A percentile compares a stretch with the other conserved stretches of the same genome.
Evolutionary conservation across 2,113 vertebrate genomes (phyloP).

Genomic region (Proteles cristata): DNA sequence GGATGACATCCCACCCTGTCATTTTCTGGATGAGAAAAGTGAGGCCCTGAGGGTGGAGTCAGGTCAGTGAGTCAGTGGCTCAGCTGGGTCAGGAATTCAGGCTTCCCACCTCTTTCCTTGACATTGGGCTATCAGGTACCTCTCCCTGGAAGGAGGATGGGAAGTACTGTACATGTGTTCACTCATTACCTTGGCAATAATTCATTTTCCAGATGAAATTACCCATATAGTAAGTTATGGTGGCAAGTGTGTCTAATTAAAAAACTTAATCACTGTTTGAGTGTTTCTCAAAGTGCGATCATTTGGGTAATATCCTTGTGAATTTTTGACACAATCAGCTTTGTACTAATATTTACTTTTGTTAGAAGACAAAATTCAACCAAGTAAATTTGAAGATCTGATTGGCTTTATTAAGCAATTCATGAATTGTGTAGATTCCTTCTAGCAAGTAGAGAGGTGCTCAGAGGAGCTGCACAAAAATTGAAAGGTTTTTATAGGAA

Average conservation of each 20-base stretch:
- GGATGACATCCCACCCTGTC: not conserved
- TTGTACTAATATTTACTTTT: not conserved
- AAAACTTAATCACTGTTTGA: not conserved
- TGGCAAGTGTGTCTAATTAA: not conserved
- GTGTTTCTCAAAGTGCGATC: not conserved
- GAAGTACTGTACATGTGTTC: not conserved
- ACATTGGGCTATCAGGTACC: not conserved
- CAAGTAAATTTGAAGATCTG: not conserved
- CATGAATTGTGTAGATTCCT: not conserved
- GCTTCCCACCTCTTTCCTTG: not conserved
- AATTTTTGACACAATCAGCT: conserved; percentile 13
- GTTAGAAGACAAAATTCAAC: not conserved
- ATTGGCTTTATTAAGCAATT: not conserved
- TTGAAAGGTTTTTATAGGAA: not conserved
- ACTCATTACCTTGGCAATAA: not conserved
- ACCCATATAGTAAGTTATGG: not conserved
- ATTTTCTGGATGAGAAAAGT: conserved; percentile 68
- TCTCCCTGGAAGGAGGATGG: not conserved
- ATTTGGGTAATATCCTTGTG: not conserved
- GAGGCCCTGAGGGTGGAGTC: conserved; percentile 29
- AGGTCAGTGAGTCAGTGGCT: conserved; percentile 39
- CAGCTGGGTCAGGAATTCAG: conserved; percentile 21
- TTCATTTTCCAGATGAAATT: not conserved
- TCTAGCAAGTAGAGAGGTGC: not conserved
- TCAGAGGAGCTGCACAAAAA: not conserved